Percentiles rank a stretch among this genome's conserved stretches.
Evolutionary conservation across 2,888 invertebrate genomes (phyloP).

Genomic region (Lobophora halterata): DNA sequence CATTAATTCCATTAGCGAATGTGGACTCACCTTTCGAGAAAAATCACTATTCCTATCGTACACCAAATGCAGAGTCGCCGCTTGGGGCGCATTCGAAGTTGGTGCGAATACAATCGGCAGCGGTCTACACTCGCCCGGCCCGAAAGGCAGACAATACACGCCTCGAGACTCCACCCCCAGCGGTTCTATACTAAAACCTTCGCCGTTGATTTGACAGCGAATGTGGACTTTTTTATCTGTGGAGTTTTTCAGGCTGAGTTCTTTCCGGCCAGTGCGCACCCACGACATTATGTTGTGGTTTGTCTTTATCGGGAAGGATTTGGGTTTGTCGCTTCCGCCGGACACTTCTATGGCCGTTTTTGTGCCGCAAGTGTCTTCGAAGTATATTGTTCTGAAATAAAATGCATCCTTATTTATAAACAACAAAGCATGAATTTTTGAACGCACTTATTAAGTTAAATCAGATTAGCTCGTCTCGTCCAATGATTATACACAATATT

Average conservation of each 20-base stretch:
- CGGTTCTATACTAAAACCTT: conserved; percentile 63
- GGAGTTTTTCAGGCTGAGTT: conserved; percentile 63
- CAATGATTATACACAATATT: too few species aligned
- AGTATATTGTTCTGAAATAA: conserved; percentile 55
- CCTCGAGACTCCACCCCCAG: conserved; percentile 57
- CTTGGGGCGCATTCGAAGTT: conserved; percentile 43
- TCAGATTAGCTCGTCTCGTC: too few species aligned
- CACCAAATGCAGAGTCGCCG: conserved; percentile 54
- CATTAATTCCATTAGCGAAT: background rate
- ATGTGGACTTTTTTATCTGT: conserved; percentile 58
- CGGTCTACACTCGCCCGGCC: conserved; percentile 55
- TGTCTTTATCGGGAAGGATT: conserved; percentile 64
- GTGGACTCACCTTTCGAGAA: conserved; percentile 54
- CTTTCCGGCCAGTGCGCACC: conserved; percentile 61
- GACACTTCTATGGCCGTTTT: conserved; percentile 49
- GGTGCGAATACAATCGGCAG: conserved; percentile 60
- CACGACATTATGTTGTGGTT: conserved; percentile 58
- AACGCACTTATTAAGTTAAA: too few species aligned
- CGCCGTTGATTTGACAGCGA: conserved; percentile 60
- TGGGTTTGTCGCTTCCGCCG: conserved; percentile 53
- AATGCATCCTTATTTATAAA: too few species aligned
- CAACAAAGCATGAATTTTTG: too few species aligned
- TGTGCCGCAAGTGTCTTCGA: conserved; percentile 57
- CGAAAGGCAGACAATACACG: conserved; percentile 54
- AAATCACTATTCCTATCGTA: conserved; percentile 60